A percentile compares a stretch with the other conserved stretches of the same genome.
Conservation (phyloP, 2,888 invertebrate species). For the Luperina nickerlii region DNA sequence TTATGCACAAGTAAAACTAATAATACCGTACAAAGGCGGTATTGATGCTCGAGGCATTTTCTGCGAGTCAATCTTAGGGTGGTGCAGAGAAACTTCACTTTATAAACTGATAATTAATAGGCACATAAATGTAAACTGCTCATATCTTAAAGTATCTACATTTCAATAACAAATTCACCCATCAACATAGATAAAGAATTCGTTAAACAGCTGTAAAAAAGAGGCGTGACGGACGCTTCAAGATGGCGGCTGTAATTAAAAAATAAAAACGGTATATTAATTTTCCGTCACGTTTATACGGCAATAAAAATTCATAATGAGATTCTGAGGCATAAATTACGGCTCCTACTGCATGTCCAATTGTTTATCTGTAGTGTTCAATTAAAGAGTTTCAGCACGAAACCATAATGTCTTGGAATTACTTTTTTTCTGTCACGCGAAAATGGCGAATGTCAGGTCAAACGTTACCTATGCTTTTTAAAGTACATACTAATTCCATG, state of each 20-base stretch:
- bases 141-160: not conserved
- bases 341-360: slow-evolving; percentile 46
- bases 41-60: not conserved
- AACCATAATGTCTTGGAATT: slow-evolving; percentile 19
- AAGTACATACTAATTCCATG: not conserved
- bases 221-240: slow-evolving; percentile 70
- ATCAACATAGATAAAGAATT: slow-evolving; percentile 26
- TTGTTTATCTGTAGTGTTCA: slow-evolving; percentile 57
- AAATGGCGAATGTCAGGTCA: not conserved
- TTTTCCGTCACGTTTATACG: slow-evolving; percentile 69
- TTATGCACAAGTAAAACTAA: not conserved
- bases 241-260: slow-evolving; percentile 75
- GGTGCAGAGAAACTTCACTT: not conserved
- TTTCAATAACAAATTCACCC: slow-evolving; percentile 5
- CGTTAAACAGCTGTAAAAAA: slow-evolving; percentile 58
- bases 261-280: slow-evolving; percentile 69
- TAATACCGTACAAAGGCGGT: not conserved
- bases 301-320: slow-evolving; percentile 63
- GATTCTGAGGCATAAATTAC: slow-evolving; percentile 53
- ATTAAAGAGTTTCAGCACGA: slow-evolving; percentile 35
- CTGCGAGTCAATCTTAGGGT: not conserved
- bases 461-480: not conserved
- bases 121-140: not conserved
- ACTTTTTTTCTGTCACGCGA: slow-evolving; percentile 14
- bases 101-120: not conserved